These are phyloP conservation scores for Ameiurus melas DNA, from an alignment of 2,113 vertebrate species.

Conservation along the genomic window DNA sequence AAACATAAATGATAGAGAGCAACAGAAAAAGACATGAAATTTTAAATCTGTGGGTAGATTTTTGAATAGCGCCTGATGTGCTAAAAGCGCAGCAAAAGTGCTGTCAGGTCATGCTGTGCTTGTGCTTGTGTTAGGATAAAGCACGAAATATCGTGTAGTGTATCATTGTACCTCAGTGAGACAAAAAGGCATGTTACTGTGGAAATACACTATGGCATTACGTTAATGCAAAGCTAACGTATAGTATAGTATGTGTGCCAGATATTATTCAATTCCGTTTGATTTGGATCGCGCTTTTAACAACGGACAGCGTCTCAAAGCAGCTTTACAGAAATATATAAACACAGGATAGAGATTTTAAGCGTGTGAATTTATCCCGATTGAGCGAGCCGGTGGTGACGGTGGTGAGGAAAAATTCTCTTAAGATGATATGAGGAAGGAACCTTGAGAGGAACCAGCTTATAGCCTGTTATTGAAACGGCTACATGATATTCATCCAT, in stretches of 20 bases:
- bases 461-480: background rate
- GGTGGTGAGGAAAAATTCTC: no score
- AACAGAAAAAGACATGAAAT: slow-evolving; percentile 18
- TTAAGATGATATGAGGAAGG: no score
- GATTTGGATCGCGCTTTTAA: no score
- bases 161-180: background rate
- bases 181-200: background rate
- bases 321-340: no score
- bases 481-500: background rate
- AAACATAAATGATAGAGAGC: slow-evolving; percentile 28
- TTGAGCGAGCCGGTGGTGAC: no score
- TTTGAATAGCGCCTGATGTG: background rate
- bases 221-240: background rate
- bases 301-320: no score
- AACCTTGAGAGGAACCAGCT: no score
- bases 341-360: no score
- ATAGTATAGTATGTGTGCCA: no score
- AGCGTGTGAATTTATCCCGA: no score
- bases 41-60: slow-evolving; percentile 28
- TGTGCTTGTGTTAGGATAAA: background rate
- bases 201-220: background rate
- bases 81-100: background rate
- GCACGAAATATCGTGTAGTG: background rate
- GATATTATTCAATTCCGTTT: no score
- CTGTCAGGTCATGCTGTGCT: background rate